Evolutionary conservation across 2,113 vertebrate genomes (phyloP), one percentile per base, ranked within the genome.

Genomic region (Pachypanchax playfairii): DNA sequence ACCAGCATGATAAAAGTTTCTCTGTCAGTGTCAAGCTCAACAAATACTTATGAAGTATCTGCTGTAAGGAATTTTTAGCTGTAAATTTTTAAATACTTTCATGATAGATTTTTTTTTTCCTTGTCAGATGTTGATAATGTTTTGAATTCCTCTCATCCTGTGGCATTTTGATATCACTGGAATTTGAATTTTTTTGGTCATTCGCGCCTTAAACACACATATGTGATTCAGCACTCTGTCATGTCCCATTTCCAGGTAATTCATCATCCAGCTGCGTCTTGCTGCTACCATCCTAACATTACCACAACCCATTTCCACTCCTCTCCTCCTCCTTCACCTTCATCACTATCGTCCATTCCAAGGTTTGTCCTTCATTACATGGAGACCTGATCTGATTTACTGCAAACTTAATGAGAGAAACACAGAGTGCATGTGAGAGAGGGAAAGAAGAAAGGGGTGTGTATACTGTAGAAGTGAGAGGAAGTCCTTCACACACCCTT

Each of bases 401-500:
- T 56, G 76, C 5, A 15, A 65, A 73, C 52, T 73, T 84, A 68
- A 85, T 84, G 82, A 75, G 76, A 77, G 78, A 79, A 73, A 77
- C 65, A 73, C 51, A 73, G 65, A 70, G 52, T 22, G 64, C 63
- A 31, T 61, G 58, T n/a, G 53, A 60, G 56, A 7, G 58, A 10
- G 53, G 13, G 33, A 26, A 14, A 24, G 28, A 36, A 31, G 21
- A 56, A 33, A 24, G n/a, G n/a, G n/a, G n/a, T n/a, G n/a, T n/a
- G n/a, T n/a, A n/a, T n/a, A n/a, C n/a, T n/a, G n/a, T 44, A 73
- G 65, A 59, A 47, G 53, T 21, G 60, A 18, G 17, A 70, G 69
- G 44, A 76, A 69, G 84, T 83, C 85, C 82, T 90, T 87, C 79
- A 79, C 65, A 68, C 71, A 81, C 54, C 80, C 80, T 84, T 87